Conservation (phyloP, 2,797 vertebrate species). For the Bucorvus abyssinicus region DNA sequence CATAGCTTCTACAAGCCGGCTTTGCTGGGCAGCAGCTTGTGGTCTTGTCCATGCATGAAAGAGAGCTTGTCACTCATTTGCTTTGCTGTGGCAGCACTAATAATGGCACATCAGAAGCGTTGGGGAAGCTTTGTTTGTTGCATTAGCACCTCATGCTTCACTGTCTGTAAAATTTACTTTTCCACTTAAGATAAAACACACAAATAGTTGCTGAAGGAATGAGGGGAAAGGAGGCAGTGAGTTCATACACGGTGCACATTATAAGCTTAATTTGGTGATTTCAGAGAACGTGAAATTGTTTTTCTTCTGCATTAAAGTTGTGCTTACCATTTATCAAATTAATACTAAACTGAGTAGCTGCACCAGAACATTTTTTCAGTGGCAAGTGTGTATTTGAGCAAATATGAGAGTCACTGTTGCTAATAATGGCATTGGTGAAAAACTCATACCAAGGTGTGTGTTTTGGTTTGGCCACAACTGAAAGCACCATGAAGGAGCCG, state of each 20-base stretch:
- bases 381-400: not conserved
- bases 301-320: not conserved
- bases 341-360: not conserved
- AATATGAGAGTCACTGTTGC: not conserved
- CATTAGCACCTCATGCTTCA: not conserved
- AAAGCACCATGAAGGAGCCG: not conserved
- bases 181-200: not conserved
- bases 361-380: not conserved
- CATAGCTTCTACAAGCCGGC: not conserved
- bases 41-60: not conserved
- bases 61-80: not conserved
- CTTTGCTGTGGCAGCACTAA: not conserved
- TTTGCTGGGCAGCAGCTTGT: not conserved
- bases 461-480: not conserved
- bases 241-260: fast-evolving
- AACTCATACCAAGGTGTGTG: fast-evolving
- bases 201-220: not conserved
- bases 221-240: not conserved
- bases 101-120: not conserved
- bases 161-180: not conserved
- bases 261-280: not conserved
- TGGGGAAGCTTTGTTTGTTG: not conserved
- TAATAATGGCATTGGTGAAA: not conserved
- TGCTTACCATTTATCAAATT: not conserved
- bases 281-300: not conserved